A percentile compares a stretch with the other conserved stretches of the same genome.
phyloP scores from a whole-genome alignment of 2,888 invertebrate genomes.

The Lasioglossum vierecki region DNA sequence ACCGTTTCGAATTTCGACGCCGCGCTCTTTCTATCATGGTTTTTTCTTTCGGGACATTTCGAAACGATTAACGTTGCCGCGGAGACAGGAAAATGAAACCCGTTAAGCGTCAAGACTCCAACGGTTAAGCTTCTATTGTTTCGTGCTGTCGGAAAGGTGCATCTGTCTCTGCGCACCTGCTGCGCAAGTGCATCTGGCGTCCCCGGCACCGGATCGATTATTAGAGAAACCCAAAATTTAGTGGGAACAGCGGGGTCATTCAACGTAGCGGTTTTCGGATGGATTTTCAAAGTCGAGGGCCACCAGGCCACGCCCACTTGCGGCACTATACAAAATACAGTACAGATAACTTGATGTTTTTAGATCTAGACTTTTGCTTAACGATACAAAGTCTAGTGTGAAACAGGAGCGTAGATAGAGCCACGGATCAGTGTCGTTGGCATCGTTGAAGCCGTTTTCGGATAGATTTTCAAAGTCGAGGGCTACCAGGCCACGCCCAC shows the following conservation, averaged over 20 bases:
- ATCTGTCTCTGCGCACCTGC: slow-evolving; percentile 53
- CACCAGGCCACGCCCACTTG: neutral
- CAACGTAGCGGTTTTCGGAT: neutral
- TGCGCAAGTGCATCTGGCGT: neutral
- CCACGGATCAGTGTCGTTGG: no score
- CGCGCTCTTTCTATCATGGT: neutral
- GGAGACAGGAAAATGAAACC: neutral
- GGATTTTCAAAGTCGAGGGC: neutral
- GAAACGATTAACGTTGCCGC: neutral
- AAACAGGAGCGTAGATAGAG: neutral
- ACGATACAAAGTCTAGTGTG: no score
- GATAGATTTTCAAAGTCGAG: neutral
- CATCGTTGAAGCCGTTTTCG: neutral
- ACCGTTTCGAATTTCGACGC: neutral
- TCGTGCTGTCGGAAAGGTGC: slow-evolving; percentile 29
- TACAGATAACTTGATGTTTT: no score
- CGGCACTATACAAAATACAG: no score
- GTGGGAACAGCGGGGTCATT: neutral
- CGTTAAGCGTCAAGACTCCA: neutral
- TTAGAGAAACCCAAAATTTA: slow-evolving; percentile 17
- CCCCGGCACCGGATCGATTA: slow-evolving; percentile 1
- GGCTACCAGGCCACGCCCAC: neutral
- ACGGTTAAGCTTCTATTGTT: neutral
- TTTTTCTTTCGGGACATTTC: neutral
- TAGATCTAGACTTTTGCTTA: no score